Evolutionary conservation across 2,113 vertebrate genomes (phyloP), one percentile per base, ranked within the genome.

Genomic region (Malurus elegans): DNA sequence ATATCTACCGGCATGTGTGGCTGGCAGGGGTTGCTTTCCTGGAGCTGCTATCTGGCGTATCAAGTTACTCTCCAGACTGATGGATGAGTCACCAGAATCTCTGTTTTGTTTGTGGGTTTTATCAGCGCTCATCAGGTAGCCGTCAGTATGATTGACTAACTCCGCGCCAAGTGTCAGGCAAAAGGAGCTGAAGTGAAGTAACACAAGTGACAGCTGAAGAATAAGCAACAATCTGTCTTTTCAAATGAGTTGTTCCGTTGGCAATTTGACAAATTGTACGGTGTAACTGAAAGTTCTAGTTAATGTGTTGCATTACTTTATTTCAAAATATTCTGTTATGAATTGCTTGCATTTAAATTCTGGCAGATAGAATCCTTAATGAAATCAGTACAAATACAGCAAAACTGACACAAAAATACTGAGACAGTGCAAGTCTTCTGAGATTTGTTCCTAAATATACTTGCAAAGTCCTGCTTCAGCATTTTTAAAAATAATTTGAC

Each of bases 181-280:
- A 29, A 81, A 80, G 95, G 50, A 96, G 95, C 86, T 86, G 31
- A 67, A 94, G 82, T 93, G 96, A 90, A 92, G 95, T 88, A 96
- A 96, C 79, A 15, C 83, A 48, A 94, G 82, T 95, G 95, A 96
- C 95, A 97, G 94, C 95, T 96, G 36, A 97, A 96, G 96, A 97
- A 96, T 96, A 97, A 97, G 93, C 94, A 96, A 95, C 95, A 92
- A 93, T 96, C 94, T 88, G 82, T 97, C 94, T 96, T 90, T 90
- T 95, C 93, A 94, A 96, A 93, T 93, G 92, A 95, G 90, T 93
- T 96, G 92, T 94, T 96, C 75, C 70, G 32, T 32, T 96, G 95
- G 95, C 96, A 95, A 93, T 88, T 95, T 94, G 94, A 95, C 94
- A 96, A 96, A 96, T 86, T 71, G 82, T 72, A 57, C 2, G 8